A percentile compares a stretch with the other conserved stretches of the same genome.
These are phyloP conservation scores for Hephaestus fuliginosus DNA, from an alignment of 2,797 vertebrate species.

Conservation along the genomic window DNA sequence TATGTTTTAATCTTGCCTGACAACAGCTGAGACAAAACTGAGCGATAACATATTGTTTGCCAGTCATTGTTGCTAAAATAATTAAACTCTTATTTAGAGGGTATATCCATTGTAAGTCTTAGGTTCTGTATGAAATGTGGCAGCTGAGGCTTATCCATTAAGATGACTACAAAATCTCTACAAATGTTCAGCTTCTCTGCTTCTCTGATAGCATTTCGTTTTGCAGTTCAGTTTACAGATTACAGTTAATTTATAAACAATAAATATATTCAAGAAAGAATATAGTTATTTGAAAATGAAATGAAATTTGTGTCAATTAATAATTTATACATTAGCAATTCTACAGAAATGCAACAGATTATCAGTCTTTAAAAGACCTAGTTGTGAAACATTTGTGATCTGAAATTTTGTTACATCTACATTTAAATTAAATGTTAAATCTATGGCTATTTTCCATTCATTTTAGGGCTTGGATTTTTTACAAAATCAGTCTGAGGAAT, in stretches of 20 bases:
- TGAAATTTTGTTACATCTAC: neutral
- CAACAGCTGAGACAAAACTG: slow-evolving; percentile 42
- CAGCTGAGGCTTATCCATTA: neutral
- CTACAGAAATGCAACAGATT: neutral
- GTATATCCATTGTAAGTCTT: neutral
- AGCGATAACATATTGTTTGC: slow-evolving; percentile 21
- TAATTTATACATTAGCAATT: neutral
- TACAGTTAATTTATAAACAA: neutral
- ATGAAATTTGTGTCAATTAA: neutral
- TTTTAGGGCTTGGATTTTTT: neutral
- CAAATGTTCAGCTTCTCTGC: slow-evolving; percentile 16
- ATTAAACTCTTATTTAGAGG: slow-evolving; percentile 20
- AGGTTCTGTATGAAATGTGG: slow-evolving; percentile 4
- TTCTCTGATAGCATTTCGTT: neutral
- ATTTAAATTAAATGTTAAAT: neutral
- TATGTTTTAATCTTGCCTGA: slow-evolving; percentile 35
- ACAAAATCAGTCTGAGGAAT: neutral
- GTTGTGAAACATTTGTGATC: neutral
- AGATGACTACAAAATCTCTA: neutral
- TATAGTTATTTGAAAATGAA: neutral
- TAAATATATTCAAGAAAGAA: neutral
- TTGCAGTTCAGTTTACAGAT: too few species aligned
- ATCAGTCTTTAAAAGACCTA: neutral
- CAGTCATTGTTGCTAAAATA: slow-evolving; percentile 23
- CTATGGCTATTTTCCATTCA: too few species aligned